Evolutionary conservation across 2,888 invertebrate species (phyloP).

Genomic region (Pristionchus japonicus): DNA sequence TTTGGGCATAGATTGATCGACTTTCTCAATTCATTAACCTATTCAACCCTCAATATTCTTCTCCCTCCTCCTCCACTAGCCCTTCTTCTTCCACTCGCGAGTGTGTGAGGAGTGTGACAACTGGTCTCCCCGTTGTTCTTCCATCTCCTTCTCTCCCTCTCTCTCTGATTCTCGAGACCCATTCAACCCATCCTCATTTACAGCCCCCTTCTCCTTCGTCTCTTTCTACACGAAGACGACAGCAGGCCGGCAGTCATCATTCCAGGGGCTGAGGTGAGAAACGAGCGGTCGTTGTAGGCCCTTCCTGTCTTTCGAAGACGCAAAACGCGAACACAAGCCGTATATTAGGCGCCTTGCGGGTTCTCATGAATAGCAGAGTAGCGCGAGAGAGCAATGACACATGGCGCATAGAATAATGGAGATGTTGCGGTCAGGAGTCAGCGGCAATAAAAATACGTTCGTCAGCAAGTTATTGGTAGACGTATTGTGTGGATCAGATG

Average conservation of each 20-base stretch:
- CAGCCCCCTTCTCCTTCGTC: background rate
- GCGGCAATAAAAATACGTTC: too few species aligned
- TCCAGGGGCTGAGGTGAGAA: constrained; percentile 27
- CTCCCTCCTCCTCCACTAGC: background rate
- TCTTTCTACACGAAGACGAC: background rate
- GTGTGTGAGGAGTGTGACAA: constrained; percentile 5
- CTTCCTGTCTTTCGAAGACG: background rate
- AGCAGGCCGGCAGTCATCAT: background rate
- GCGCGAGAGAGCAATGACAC: background rate
- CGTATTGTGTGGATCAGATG: background rate
- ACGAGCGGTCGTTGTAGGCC: background rate
- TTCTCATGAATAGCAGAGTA: background rate
- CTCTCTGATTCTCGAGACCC: background rate
- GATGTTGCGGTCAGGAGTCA: too few species aligned
- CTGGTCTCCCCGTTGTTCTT: constrained; percentile 10
- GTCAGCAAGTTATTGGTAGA: too few species aligned
- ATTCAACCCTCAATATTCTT: background rate
- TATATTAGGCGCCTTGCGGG: background rate
- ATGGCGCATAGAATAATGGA: background rate
- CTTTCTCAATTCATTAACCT: too few species aligned
- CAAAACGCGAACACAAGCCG: background rate
- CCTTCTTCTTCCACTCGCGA: background rate
- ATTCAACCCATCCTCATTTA: background rate
- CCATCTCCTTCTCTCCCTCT: background rate
- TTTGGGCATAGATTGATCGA: background rate